phyloP scores from a whole-genome alignment of 2,113 vertebrate species.

The Hystrix cristata region DNA sequence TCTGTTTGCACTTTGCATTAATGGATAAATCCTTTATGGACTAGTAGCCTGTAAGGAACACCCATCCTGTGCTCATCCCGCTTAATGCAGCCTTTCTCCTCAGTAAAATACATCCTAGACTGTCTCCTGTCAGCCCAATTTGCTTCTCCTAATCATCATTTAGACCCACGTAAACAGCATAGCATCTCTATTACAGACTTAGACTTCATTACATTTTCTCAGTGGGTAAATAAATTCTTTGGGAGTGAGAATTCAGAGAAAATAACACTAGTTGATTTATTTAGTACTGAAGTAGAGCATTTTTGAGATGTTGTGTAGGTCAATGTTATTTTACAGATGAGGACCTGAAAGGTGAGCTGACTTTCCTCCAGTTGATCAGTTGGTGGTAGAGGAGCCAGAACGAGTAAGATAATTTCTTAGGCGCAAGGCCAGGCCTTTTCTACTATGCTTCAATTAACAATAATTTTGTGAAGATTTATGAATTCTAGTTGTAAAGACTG shows the following conservation, averaged over 20 bases:
- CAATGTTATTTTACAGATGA: neutral
- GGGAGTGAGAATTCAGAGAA: neutral
- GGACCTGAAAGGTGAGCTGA: neutral
- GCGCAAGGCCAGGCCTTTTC: neutral
- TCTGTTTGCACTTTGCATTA: neutral
- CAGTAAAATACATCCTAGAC: neutral
- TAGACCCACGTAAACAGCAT: neutral
- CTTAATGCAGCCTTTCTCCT: neutral
- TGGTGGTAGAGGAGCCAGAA: neutral
- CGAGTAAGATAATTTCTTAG: neutral
- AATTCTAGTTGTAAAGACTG: neutral
- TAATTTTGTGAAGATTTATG: neutral
- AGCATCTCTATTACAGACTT: neutral
- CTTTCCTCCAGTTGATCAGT: neutral
- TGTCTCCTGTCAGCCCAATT: neutral
- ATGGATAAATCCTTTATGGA: neutral
- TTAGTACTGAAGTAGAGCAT: constrained; percentile 1
- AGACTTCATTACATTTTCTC: neutral
- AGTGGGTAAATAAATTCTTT: neutral
- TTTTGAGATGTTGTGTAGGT: neutral
- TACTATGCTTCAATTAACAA: neutral
- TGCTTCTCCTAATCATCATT: neutral
- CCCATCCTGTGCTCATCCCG: neutral
- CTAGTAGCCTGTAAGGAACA: neutral
- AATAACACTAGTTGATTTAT: neutral